Evolutionary conservation across 2,797 vertebrate species (phyloP).

Genomic region (Sparidentex hasta): DNA sequence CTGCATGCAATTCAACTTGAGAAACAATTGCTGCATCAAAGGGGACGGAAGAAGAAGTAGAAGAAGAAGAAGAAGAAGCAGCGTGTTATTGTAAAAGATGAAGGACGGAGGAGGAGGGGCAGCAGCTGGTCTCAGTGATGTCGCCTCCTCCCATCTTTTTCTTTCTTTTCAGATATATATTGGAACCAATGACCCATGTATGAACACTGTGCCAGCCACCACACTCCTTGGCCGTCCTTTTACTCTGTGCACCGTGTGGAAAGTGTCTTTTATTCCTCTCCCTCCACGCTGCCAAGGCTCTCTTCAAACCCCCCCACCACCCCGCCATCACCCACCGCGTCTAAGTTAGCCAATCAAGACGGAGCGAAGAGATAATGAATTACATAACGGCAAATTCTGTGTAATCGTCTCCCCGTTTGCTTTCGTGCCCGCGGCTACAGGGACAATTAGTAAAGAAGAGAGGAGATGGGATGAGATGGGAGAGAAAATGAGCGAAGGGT

Average conservation of each 20-base stretch:
- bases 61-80: slow-evolving; percentile 11
- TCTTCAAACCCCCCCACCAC: neutral
- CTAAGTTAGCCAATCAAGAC: slow-evolving; percentile 67
- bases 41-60: slow-evolving; percentile 7
- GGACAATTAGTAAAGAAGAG: slow-evolving; percentile 50
- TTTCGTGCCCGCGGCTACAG: slow-evolving; percentile 36
- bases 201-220: slow-evolving; percentile 23
- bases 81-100: neutral
- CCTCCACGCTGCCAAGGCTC: neutral
- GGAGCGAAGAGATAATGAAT: slow-evolving; percentile 59
- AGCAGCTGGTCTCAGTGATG: slow-evolving; percentile 13
- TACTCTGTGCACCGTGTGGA: slow-evolving; percentile 38
- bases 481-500: neutral
- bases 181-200: slow-evolving; percentile 40
- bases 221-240: slow-evolving; percentile 37
- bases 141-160: neutral
- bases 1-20: neutral
- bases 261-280: slow-evolving; percentile 55
- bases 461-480: neutral
- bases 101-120: no score
- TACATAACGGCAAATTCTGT: slow-evolving; percentile 67
- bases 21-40: neutral
- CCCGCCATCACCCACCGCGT: neutral
- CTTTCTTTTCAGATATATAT: slow-evolving; percentile 15
- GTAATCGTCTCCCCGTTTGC: slow-evolving; percentile 49